Base-by-base conservation (phyloP, 2,113 vertebrate genomes). In the Myiozetetes cayanensis region DNA sequence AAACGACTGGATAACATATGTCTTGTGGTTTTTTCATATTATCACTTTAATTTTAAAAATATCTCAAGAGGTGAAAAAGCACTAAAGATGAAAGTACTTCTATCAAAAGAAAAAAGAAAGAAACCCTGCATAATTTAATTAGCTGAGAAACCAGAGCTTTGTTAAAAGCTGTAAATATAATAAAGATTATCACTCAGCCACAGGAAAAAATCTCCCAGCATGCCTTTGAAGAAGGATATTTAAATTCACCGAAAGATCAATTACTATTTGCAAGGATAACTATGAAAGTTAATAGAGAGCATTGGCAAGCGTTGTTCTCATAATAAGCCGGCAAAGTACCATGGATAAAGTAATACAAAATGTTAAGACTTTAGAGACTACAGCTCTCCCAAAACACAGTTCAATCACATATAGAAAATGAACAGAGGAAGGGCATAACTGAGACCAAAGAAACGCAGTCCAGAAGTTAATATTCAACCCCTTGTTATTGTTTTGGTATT, bases 241-340 rank as follows among this genome's bases (percentile, higher is more conserved):
- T 95, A 93, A 96, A 96, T 94, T 94, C 53, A 97, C 41, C n/a
- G 72, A 23, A 89, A 89, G 77, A 96, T 94, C 89, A 89, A 59
- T 96, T 96, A 90, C 71, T 93, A 53, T 97, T 94, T 95, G 76
- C 87, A 94, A 81, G 94, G 59, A 90, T 91, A 92, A 82, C 94
- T 83, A 55, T 50, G 61, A 58, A 96, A 96, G 67, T 87, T 87
- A 96, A 96, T 82, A 93, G 83, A 90, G n/a, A 92, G 71, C 24
- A 16, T 15, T 66, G 80, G 61, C 68, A 96, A 86, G 56, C 2
- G 1, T 15, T 89, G 58, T 83, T 90, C 86, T 91, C 89, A 76
- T 87, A 93, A 93, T 78, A 96, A 90, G 67, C 35, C 46, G 4
- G 59, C 59, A 59, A 95, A 94, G 74, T 74, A 73, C 74, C 71